A percentile compares a stretch with the other conserved stretches of the same genome.
These are phyloP conservation scores for Anisognathus igniventris DNA, from an alignment of 2,797 vertebrate species.

Conservation along the genomic window DNA sequence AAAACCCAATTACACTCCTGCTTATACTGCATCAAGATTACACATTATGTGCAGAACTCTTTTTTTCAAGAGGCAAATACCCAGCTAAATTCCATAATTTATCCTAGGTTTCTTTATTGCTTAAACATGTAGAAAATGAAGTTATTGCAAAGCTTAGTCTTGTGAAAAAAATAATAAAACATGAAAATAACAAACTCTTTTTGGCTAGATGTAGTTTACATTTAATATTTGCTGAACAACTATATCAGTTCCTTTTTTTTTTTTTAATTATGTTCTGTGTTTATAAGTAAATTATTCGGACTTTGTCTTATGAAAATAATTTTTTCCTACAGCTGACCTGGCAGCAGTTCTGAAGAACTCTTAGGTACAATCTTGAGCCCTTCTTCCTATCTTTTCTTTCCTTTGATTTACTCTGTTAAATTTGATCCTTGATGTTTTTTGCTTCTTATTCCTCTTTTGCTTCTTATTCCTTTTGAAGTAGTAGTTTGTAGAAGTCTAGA, in stretches of 20 bases:
- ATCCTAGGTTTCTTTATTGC: not conserved
- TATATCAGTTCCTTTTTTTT: not conserved
- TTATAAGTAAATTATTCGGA: not conserved
- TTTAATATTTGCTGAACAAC: not conserved
- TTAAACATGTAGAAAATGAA: slow-evolving; percentile 43
- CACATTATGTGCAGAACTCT: not conserved
- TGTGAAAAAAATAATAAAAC: not conserved
- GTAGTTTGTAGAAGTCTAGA: not conserved
- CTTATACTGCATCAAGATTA: slow-evolving; percentile 46
- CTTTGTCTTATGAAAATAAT: not conserved
- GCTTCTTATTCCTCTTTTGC: not conserved
- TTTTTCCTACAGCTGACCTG: not conserved
- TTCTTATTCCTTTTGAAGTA: not conserved
- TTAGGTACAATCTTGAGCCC: not conserved
- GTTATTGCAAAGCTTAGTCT: not conserved
- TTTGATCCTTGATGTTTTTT: not conserved
- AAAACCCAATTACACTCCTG: slow-evolving; percentile 57
- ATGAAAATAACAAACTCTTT: not conserved
- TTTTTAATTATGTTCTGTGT: not conserved
- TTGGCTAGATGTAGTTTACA: not conserved
- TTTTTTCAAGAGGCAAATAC: slow-evolving; percentile 33
- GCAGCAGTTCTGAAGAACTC: not conserved
- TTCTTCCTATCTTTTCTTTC: not conserved
- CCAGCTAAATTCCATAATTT: slow-evolving; percentile 32
- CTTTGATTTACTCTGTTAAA: not conserved